These are phyloP conservation scores for Limonius californicus DNA, from an alignment of 1,140 invertebrate genomes.

Conservation along the genomic window DNA sequence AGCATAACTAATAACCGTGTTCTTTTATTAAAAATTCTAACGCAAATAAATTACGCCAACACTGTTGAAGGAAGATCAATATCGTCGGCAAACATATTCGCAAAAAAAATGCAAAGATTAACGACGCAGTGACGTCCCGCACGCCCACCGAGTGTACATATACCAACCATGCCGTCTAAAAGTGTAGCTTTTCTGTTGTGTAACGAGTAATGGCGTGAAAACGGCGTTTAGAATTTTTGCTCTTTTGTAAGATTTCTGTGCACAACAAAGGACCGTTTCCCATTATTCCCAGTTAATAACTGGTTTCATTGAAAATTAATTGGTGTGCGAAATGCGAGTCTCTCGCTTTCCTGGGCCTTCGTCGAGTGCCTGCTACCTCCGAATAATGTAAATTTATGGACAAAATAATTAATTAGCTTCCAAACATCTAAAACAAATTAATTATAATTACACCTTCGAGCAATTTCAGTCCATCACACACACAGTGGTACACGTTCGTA, in stretches of 20 bases:
- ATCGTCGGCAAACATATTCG: too few species aligned
- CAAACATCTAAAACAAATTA: constrained; percentile 15
- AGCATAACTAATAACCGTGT: too few species aligned
- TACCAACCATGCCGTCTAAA: too few species aligned
- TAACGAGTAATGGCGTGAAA: neutral
- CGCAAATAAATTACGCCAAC: too few species aligned
- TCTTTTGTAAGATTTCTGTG: neutral
- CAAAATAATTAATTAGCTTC: neutral
- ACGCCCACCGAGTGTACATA: too few species aligned
- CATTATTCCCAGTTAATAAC: neutral
- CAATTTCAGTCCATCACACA: constrained; percentile 18
- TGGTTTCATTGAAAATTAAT: neutral
- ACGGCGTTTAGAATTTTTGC: neutral
- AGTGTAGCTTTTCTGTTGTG: neutral
- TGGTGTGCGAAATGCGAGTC: neutral
- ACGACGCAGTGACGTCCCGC: too few species aligned
- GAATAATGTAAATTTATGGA: neutral
- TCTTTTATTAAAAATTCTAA: too few species aligned
- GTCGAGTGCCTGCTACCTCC: neutral
- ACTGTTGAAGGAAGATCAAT: too few species aligned
- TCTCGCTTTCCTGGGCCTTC: neutral
- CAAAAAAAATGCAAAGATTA: too few species aligned
- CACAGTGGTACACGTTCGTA: constrained; percentile 9
- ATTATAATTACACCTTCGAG: constrained; percentile 25
- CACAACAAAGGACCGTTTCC: neutral